Conservation (phyloP, 1,140 invertebrate species). For the Nymphalis io region DNA sequence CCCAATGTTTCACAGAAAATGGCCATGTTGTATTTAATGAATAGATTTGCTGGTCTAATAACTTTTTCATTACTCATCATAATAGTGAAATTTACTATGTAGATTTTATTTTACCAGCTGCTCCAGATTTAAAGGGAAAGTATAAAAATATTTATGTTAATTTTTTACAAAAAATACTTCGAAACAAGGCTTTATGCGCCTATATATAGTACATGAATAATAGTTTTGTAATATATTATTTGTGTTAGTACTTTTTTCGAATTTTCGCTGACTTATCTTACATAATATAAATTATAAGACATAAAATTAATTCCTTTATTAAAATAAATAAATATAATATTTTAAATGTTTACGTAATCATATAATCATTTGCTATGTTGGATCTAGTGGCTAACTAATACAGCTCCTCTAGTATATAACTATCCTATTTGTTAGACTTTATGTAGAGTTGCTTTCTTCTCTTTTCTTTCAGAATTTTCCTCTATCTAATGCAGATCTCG, state of each 20-base stretch:
- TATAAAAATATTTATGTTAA: conserved; percentile 31
- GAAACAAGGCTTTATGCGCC: neutral
- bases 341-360: neutral
- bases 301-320: too few species aligned
- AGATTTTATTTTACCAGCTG: conserved; percentile 14
- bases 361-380: neutral
- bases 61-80: conserved; percentile 26
- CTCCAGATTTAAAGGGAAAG: conserved; percentile 25
- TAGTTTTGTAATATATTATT: too few species aligned
- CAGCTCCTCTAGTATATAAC: too few species aligned
- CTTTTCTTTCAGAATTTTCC: too few species aligned
- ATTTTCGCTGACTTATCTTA: too few species aligned
- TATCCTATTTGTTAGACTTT: too few species aligned
- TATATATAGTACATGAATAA: neutral
- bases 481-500: too few species aligned
- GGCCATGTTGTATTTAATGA: conserved; percentile 1
- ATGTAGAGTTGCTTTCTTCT: too few species aligned
- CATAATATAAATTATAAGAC: too few species aligned
- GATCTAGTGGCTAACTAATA: neutral
- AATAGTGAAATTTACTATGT: conserved; percentile 27
- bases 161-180: conserved; percentile 1
- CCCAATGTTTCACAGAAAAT: neutral
- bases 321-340: neutral
- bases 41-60: conserved; percentile 33
- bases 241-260: too few species aligned